Conservation (phyloP, 2,888 invertebrate species). For the Eilema depressum region DNA sequence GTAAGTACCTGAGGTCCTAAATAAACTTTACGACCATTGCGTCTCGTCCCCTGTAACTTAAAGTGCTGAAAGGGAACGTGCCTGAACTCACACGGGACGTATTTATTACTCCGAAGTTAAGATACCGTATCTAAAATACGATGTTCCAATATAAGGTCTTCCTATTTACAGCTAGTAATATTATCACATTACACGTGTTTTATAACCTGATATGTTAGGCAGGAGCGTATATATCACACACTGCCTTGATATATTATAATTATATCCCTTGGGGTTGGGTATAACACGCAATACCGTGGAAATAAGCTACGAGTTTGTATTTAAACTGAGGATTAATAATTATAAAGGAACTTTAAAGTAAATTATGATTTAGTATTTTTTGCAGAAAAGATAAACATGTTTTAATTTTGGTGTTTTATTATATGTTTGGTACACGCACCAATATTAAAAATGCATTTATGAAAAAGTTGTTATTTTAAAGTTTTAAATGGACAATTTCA, state of each 20-base stretch:
- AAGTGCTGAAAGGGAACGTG: slow-evolving; percentile 15
- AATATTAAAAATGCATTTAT: too few relatives aligned
- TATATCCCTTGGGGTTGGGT: not conserved
- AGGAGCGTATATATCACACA: not conserved
- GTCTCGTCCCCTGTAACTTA: slow-evolving; percentile 11
- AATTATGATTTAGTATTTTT: too few relatives aligned
- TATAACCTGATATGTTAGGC: not conserved
- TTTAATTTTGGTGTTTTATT: too few relatives aligned
- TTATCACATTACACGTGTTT: not conserved
- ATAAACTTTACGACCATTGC: slow-evolving; percentile 18
- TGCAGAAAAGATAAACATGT: too few relatives aligned
- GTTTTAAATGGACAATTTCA: too few relatives aligned
- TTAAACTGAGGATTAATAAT: not conserved
- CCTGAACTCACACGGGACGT: slow-evolving; percentile 7
- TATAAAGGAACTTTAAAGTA: not conserved
- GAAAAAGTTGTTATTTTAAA: too few relatives aligned
- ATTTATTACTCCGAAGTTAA: slow-evolving; percentile 19
- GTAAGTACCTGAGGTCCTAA: slow-evolving; percentile 4
- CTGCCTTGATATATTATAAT: not conserved
- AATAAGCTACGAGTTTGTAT: not conserved
- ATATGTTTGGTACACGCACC: too few relatives aligned
- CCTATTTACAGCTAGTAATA: slow-evolving; percentile 8
- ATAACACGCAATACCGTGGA: not conserved
- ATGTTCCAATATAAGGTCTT: slow-evolving; percentile 15
- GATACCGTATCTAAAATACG: slow-evolving; percentile 1